Base-by-base conservation (phyloP, 1,140 invertebrate genomes). In the Lasaia peninsularis region DNA sequence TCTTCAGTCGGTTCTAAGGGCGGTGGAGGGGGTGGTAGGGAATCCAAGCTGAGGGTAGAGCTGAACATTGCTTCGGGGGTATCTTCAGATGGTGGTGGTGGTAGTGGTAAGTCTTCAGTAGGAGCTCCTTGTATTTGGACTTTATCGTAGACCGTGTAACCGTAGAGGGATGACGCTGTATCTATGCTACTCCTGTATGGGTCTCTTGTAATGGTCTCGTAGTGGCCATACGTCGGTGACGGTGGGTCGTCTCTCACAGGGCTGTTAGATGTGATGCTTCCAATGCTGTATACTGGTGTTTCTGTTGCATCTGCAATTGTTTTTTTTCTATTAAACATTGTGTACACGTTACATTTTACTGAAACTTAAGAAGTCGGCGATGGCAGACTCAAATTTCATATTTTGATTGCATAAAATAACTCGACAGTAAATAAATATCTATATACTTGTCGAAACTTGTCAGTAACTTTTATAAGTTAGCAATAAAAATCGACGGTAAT, bases 11-110 rank as follows among this genome's bases (percentile, higher is more conserved):
- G 90, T 48, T 94, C 93, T 7, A 91, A 89, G 0, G 93, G 93
- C 2, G 94, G 94, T 0, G 95, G 95, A 1, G 95, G 95, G 10
- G 94, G 94, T 1, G 94, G 95, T 51, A 95, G 71, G 8, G 93
- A 94, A 53, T 95, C 93, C 34, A 95, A 75, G 12, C 94, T 94
- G 1, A 94, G 82, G n/a, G 93, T 95, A 0, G 93, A 94, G 32
- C 93, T 91, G 75, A 94, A 94, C 90, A 95, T 92, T 0, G 66
- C 75, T 32, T 88, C 78, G 11, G 80, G 74, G 1, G 65, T 53
- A 24, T 75, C 76, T 16, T 67, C 71, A 51, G 71, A 58, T 86
- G 92, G 92, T 0, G 93, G 93, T 12, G 91, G 93, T 0, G 93
- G 93, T 0, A 92, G 90, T 2, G 93, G 86, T 1, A 87, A 58